These are phyloP conservation scores for Gymnoscopelus microlampas DNA, from an alignment of 2,797 vertebrate species.

Conservation along the genomic window DNA sequence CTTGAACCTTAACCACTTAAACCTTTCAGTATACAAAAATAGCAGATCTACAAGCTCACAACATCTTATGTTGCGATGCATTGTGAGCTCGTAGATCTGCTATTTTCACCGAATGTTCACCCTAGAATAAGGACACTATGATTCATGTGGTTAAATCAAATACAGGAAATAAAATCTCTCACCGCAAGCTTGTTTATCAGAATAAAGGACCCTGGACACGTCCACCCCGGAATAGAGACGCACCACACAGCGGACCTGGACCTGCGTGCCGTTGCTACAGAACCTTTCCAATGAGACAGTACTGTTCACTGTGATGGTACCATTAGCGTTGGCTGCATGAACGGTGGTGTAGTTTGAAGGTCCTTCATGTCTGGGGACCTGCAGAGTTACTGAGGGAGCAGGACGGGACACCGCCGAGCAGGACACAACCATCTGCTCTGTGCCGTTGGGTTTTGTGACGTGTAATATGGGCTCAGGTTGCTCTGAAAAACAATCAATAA, in stretches of 20 bases:
- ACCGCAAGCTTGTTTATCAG: background rate
- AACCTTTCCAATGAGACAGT: conserved; percentile 36
- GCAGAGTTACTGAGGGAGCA: conserved; percentile 44
- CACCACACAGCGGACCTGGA: conserved; percentile 33
- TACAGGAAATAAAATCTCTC: conserved; percentile 14
- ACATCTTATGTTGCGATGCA: no score
- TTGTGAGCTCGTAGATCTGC: no score
- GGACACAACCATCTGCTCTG: conserved; percentile 30
- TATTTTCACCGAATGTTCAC: no score
- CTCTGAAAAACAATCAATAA: conserved; percentile 22
- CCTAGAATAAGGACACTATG: no score
- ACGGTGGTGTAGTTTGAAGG: conserved; percentile 4
- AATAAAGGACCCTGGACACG: background rate
- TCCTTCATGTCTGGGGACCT: background rate
- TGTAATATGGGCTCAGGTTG: conserved; percentile 35
- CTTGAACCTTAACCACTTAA: no score
- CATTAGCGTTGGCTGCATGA: conserved; percentile 32
- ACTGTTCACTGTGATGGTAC: conserved; percentile 26
- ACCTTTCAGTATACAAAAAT: no score
- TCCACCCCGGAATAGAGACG: background rate
- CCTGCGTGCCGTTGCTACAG: background rate
- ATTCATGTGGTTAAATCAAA: no score
- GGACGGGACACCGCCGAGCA: conserved; percentile 58
- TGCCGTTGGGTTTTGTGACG: background rate
- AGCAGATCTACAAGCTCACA: no score